Conservation (phyloP, 2,888 invertebrate genomes). For the Bugula neritina region DNA sequence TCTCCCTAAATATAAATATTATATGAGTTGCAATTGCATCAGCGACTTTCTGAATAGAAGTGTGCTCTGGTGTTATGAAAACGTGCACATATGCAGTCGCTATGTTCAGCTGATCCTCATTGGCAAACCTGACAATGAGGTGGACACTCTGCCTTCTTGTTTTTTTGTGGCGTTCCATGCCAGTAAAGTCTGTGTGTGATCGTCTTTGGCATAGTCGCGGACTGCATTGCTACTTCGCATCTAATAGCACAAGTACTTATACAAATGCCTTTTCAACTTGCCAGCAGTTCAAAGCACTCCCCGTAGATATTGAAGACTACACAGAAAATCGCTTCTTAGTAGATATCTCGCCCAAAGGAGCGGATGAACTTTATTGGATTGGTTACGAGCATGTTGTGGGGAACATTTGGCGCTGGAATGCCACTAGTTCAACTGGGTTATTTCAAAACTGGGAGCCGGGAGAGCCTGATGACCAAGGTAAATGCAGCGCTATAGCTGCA, state of each 20-base stretch:
- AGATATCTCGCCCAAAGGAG: not conserved
- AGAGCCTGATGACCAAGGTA: conserved; percentile 18
- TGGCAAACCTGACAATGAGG: not conserved
- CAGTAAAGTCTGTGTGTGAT: conserved; percentile 7
- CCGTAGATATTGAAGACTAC: not conserved
- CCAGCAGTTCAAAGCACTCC: not conserved
- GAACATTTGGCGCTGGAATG: not conserved
- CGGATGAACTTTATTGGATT: not conserved
- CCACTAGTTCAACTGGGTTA: not conserved
- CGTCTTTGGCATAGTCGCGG: not conserved
- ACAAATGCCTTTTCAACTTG: not conserved
- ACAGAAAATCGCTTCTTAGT: not conserved
- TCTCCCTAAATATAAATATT: too few species aligned
- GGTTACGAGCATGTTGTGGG: not conserved
- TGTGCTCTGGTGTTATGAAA: too few species aligned
- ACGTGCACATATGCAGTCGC: too few species aligned
- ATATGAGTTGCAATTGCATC: too few species aligned
- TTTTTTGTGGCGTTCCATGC: not conserved
- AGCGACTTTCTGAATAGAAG: too few species aligned
- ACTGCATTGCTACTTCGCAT: not conserved
- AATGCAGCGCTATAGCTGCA: not conserved
- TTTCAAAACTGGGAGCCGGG: not conserved
- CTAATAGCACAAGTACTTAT: not conserved
- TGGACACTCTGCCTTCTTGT: not conserved
- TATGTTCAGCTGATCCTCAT: too few species aligned